phyloP scores from a whole-genome alignment of 2,888 invertebrate genomes.

The Spodoptera exigua region DNA sequence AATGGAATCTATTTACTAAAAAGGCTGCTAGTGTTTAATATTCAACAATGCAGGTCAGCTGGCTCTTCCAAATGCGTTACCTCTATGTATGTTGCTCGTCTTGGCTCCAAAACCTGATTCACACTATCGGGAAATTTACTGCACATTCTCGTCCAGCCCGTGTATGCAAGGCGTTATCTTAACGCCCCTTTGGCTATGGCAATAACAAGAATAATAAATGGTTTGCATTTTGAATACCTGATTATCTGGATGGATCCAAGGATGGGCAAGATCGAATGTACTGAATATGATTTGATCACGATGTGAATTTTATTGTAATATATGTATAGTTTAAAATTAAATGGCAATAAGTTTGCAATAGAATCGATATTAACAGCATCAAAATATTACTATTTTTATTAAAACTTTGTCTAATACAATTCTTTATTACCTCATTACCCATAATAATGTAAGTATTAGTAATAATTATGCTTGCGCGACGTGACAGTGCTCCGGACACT shows the following conservation, averaged over 20 bases:
- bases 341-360: too few species aligned
- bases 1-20: conserved; percentile 33
- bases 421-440: too few species aligned
- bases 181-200: neutral
- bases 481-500: too few species aligned
- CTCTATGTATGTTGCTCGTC: conserved; percentile 32
- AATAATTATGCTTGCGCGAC: too few species aligned
- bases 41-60: conserved; percentile 50
- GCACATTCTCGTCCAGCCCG: neutral
- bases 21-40: conserved; percentile 33
- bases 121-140: conserved; percentile 19
- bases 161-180: neutral
- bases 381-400: too few species aligned
- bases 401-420: too few species aligned
- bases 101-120: conserved; percentile 26
- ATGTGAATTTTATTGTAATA: neutral
- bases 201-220: neutral
- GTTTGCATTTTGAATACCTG: neutral
- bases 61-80: conserved; percentile 31
- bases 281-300: neutral
- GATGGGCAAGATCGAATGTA: neutral
- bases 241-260: neutral
- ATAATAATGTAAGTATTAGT: too few species aligned
- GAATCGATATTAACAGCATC: too few species aligned
- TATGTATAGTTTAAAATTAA: too few species aligned